phyloP scores from a whole-genome alignment of 2,888 invertebrate genomes.

The Leptinotarsa haldemani region DNA sequence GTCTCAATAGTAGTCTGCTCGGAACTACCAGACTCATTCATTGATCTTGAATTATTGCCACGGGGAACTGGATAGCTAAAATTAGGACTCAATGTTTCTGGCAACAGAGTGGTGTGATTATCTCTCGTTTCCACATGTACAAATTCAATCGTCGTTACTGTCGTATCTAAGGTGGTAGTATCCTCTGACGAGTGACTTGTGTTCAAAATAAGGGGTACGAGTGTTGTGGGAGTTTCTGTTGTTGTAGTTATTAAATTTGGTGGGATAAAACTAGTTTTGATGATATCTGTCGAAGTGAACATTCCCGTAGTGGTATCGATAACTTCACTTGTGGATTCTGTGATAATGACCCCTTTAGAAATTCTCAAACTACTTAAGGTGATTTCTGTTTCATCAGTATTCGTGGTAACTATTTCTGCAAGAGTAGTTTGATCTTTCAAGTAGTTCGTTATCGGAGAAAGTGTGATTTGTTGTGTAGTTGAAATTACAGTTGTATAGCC shows the following conservation, averaged over 20 bases:
- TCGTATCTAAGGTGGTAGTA: conserved; percentile 25
- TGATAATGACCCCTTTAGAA: conserved; percentile 33
- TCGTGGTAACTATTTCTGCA: conserved; percentile 22
- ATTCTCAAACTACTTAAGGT: conserved; percentile 43
- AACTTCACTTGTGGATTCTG: conserved; percentile 30
- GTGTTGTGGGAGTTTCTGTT: conserved; percentile 28
- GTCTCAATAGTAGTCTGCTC: conserved; percentile 49
- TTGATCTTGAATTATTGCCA: conserved; percentile 16
- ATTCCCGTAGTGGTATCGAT: conserved; percentile 40
- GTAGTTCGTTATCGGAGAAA: neutral
- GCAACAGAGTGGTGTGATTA: conserved; percentile 56
- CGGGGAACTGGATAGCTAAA: conserved; percentile 56
- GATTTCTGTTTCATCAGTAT: conserved; percentile 31
- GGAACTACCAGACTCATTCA: conserved; percentile 20
- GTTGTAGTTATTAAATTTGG: conserved; percentile 21
- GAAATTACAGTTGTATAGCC: neutral
- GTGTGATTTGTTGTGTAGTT: conserved; percentile 24
- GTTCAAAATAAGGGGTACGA: conserved; percentile 47
- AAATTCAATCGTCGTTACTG: conserved; percentile 41
- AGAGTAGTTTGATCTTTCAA: neutral
- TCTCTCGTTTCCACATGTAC: conserved; percentile 53
- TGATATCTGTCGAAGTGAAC: conserved; percentile 37
- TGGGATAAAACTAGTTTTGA: conserved; percentile 15
- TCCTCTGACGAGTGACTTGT: conserved; percentile 32
- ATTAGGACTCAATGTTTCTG: conserved; percentile 57